Conservation (phyloP, 2,888 invertebrate species). For the Mythimna ferrago region DNA sequence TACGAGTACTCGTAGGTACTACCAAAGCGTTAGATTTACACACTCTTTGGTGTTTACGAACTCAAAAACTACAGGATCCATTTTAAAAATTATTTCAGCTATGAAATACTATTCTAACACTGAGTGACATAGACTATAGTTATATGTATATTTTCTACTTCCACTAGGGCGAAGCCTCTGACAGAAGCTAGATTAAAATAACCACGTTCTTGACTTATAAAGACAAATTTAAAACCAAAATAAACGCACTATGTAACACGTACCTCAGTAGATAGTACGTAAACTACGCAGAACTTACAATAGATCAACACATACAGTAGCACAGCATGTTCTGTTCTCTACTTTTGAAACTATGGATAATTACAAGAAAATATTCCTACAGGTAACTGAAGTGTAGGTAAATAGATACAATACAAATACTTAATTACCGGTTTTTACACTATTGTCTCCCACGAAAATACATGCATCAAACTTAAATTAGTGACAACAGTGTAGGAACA, state of each 20-base stretch:
- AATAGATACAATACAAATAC: background rate
- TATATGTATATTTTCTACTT: no score
- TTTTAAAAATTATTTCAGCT: no score
- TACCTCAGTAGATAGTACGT: background rate
- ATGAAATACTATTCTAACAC: no score
- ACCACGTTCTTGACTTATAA: background rate
- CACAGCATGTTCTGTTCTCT: background rate
- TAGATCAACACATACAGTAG: background rate
- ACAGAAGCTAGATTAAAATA: no score
- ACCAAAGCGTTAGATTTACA: no score
- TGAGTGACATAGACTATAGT: no score
- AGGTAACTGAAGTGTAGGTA: background rate
- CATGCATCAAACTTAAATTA: constrained; percentile 15
- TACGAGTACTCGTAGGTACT: no score
- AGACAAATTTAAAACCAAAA: background rate
- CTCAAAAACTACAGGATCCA: no score
- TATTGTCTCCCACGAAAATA: constrained; percentile 2
- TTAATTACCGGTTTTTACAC: constrained; percentile 4
- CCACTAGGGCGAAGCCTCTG: no score
- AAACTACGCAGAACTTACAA: background rate
- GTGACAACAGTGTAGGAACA: background rate
- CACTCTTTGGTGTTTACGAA: no score
- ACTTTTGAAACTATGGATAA: background rate
- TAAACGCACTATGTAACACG: background rate
- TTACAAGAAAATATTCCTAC: background rate